These are phyloP conservation scores for Xestia xanthographa DNA, from an alignment of 2,888 invertebrate species.

Conservation along the genomic window DNA sequence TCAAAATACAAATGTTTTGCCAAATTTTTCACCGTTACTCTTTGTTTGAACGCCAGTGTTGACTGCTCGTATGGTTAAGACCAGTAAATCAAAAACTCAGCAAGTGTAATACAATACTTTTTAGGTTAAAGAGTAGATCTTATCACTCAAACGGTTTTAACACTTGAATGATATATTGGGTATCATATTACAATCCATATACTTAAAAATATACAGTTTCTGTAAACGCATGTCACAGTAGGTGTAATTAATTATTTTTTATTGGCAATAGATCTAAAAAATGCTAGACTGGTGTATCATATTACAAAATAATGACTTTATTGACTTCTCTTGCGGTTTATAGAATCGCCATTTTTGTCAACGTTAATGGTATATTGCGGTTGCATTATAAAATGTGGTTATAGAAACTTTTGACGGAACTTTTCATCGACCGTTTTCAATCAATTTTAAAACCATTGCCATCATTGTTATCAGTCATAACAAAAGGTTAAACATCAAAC, in stretches of 20 bases:
- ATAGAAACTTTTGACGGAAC: not conserved
- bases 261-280: constrained; percentile 36
- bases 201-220: constrained; percentile 46
- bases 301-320: constrained; percentile 27
- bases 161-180: constrained; percentile 55
- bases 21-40: constrained; percentile 19
- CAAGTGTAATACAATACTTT: constrained; percentile 58
- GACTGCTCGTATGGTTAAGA: constrained; percentile 28
- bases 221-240: constrained; percentile 26
- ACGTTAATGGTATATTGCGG: not conserved
- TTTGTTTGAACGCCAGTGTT: constrained; percentile 27
- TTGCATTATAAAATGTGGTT: not conserved
- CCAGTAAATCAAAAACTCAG: constrained; percentile 50
- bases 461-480: not conserved
- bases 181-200: constrained; percentile 48
- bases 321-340: constrained; percentile 29
- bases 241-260: constrained; percentile 45
- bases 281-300: constrained; percentile 17
- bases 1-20: not conserved
- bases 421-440: not conserved
- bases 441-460: not conserved
- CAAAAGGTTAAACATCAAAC: too few relatives aligned
- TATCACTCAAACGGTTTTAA: constrained; percentile 50
- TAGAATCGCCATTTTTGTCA: constrained; percentile 23
- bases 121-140: constrained; percentile 59